Evolutionary conservation across 2,113 vertebrate species (phyloP), one percentile per base, ranked within the genome.

Genomic region (Machaerirhynchus nigripectus): DNA sequence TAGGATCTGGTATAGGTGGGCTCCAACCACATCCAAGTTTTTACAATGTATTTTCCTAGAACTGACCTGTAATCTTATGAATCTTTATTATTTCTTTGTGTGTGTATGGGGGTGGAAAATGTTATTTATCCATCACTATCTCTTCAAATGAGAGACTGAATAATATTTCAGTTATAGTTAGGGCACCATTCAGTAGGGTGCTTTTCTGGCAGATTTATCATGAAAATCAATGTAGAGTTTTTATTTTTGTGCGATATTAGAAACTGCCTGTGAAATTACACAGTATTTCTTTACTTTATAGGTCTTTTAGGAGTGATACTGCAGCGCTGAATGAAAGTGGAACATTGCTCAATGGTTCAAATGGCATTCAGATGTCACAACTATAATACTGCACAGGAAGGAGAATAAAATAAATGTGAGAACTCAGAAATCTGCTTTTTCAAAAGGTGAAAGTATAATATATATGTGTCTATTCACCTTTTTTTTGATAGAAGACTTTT

Each of bases 401-500:
- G 14, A 63, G 33, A 87, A 87, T 49, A 61, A 84, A 82, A 44
- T 1, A 52, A 79, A n/a, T 60, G 0, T 35, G 8, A 57, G 10
- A 77, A 52, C 4, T 20, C 19, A 77, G 5, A 87, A 65, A 46
- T 63, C 15, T 49, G 5, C 3, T 63, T 40, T 90, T 68, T 46
- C 3, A 30, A 23, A 78, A 40, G 2, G 2, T 15, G 23, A 46
- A 88, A 21, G 1, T 28, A 7, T 67, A 10, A 0, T 46, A 68
- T 3, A 7, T 71, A 40, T 33, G 2, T 63, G 10, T 26, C 27
- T 52, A 16, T 8, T 92, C 5, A 35, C 3, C 4, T 69, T 35
- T 1, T 4, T 81, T 87, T 57, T 77, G 56, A 71, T 10, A 53
- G 5, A 93, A 57, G 3, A 53, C 4, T 64, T 69, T 75, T 30